phyloP scores from a whole-genome alignment of 2,113 vertebrate species.

The Onychostruthus taczanowskii region DNA sequence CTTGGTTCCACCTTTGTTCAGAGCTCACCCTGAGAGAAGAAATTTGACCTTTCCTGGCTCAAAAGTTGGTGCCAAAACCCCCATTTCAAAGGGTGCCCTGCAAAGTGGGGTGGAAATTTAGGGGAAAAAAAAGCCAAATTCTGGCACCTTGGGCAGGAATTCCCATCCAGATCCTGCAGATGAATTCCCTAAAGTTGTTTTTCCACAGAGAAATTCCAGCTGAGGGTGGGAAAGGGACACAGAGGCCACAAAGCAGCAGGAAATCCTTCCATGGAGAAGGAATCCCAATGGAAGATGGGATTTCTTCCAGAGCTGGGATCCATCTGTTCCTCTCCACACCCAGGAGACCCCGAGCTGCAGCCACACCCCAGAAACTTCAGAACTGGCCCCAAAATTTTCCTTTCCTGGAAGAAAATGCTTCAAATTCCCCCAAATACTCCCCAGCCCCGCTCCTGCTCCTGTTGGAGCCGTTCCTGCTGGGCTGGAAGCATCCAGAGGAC shows the following conservation, averaged over 20 bases:
- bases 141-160: not conserved
- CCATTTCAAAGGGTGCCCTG: not conserved
- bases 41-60: not conserved
- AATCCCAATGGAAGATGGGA: fast-evolving
- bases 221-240: not conserved
- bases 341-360: not conserved
- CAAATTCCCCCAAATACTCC: not conserved
- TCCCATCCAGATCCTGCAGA: not conserved
- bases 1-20: not conserved
- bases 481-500: not conserved
- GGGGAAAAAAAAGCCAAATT: not conserved
- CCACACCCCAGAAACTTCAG: not conserved
- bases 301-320: not conserved
- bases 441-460: fast-evolving
- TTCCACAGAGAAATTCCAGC: not conserved
- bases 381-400: not conserved
- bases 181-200: not conserved
- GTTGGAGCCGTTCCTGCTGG: not conserved
- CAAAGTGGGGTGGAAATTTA: not conserved
- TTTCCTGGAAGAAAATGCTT: not conserved
- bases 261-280: not conserved
- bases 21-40: not conserved
- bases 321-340: not conserved
- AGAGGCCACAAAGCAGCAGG: not conserved
- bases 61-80: not conserved